Base-by-base conservation (phyloP, 2,888 invertebrate genomes). In the Agonopterix arenella region DNA sequence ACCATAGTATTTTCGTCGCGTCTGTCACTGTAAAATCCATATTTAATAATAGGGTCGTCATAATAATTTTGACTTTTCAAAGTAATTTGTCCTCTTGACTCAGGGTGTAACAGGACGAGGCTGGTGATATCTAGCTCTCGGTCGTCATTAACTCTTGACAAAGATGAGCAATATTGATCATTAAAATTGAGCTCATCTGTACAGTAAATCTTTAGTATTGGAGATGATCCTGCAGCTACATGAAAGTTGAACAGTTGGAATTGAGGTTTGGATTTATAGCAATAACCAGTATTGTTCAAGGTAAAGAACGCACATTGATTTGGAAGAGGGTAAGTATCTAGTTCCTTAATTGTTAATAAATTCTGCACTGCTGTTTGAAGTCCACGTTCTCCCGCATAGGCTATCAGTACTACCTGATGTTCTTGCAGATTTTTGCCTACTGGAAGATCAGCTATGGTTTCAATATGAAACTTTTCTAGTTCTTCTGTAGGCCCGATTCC, bases 361-460 rank as follows among this genome's bases (percentile, higher is more conserved):
- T 64, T 65, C 46, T 67, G 63, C 11, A 66, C 43, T 8, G 59
- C 57, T 36, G 61, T 64, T 45, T 62, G 52, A 10, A 68, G 53
- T 7, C 84, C 84, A 41, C 46, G 45, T 59, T 73, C 62, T 2
- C 82, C 84, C 44, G 68, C 64, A 51, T 76, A 68, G 3, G 71
- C 46, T n/a, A 85, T 43, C 1, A 72, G 69, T 0, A 70, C 54
- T 1, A 61, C 49, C 11, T 68, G 64, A 56, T 86, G 85, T 53
- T 86, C 85, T 11, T 83, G 83, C 48, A 86, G 64, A 60, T 84
- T 79, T 60, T 70, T 68, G 0, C 85, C 85, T 2, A 86, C 86
- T 0, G 85, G 86, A 46, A 86, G 73, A 55, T 86, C 68, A 0
- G 64, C 61, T 4, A 83, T 38, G 0, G 70, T 58, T 7, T 70